Base-by-base conservation (phyloP, 2,888 invertebrate species). In the Morinoia aosen region DNA sequence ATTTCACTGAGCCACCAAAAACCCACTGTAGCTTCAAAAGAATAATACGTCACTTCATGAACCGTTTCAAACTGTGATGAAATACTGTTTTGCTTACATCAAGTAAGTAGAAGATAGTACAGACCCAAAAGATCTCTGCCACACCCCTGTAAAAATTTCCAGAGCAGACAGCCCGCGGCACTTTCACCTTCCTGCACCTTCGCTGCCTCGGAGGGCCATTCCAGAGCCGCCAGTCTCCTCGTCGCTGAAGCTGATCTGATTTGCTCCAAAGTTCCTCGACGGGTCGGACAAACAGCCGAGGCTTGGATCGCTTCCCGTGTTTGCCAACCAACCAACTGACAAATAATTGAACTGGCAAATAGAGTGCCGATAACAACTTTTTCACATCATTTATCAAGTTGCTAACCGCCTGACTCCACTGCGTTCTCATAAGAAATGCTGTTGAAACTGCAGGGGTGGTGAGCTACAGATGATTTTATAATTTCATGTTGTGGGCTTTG, bases 261-360 rank as follows among this genome's bases (percentile, higher is more conserved):
- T 48, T 39, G 40, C 14, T 19, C 39, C 90, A 39, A 76, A 90
- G 90, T 90, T 90, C 14, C 48, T 12, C 90, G 90, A 90, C 19
- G 90, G 76, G 40, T 90, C 90, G 14, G 90, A 90, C 90, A 90
- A 90, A 90, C 90, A 90, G 90, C 40, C 88, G 90, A 11, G 90
- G 33, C 76, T 76, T 76, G 76, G 76, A 76, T 76, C 90, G 90
- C 90, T 90, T 90, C 90, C 3, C 40, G 90, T 90, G 90, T 90
- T 90, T 90, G 90, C 90, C 40, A 48, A 16, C 90, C 90, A 90
- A 90, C 90, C 90, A 90, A 90, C 90, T 90, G 90, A 90, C 90
- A 90, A 90, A 90, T 90, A 90, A 90, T 90, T 90, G 90, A 90
- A 90, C 90, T 48, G 90, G 90, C 39, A 19, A 90, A 40, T 12